Evolutionary conservation across 2,113 vertebrate species (phyloP).

Genomic region (Ctenomys sociabilis): DNA sequence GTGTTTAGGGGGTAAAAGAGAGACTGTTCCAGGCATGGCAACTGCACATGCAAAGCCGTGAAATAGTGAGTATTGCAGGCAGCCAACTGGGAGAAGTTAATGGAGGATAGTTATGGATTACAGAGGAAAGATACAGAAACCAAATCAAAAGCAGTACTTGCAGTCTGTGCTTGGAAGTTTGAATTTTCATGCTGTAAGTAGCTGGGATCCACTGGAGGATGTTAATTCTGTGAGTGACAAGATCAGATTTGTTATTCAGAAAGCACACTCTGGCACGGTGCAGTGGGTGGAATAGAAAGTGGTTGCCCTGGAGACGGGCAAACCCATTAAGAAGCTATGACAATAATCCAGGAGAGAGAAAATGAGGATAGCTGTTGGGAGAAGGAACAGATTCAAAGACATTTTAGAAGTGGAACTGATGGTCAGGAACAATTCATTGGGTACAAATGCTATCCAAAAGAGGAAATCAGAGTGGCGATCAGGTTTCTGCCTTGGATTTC

Average conservation of each 20-base stretch:
- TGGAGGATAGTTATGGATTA: background rate
- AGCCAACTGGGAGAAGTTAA: background rate
- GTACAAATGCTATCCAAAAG: background rate
- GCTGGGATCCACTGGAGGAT: conserved; percentile 66
- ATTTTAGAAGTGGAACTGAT: conserved; percentile 49
- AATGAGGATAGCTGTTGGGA: conserved; percentile 67
- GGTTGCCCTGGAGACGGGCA: conserved; percentile 78
- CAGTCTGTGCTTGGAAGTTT: background rate
- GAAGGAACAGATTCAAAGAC: conserved; percentile 60
- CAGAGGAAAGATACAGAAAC: conserved; percentile 32
- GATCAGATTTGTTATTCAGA: conserved; percentile 79
- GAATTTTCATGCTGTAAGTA: conserved; percentile 64
- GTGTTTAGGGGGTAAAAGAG: background rate
- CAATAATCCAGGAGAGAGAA: conserved; percentile 77
- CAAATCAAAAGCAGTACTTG: conserved; percentile 40
- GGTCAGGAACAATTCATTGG: background rate
- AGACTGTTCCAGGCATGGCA: background rate
- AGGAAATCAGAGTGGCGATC: background rate
- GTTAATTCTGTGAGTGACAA: conserved; percentile 74
- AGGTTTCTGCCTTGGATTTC: conserved; percentile 33
- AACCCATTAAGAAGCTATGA: conserved; percentile 73
- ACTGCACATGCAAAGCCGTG: conserved; percentile 1
- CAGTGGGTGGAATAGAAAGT: conserved; percentile 78
- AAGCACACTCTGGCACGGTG: conserved; percentile 74
- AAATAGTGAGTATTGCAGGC: background rate